Evolutionary conservation across 2,888 invertebrate genomes (phyloP).

Genomic region (Nymphalis polychloros): DNA sequence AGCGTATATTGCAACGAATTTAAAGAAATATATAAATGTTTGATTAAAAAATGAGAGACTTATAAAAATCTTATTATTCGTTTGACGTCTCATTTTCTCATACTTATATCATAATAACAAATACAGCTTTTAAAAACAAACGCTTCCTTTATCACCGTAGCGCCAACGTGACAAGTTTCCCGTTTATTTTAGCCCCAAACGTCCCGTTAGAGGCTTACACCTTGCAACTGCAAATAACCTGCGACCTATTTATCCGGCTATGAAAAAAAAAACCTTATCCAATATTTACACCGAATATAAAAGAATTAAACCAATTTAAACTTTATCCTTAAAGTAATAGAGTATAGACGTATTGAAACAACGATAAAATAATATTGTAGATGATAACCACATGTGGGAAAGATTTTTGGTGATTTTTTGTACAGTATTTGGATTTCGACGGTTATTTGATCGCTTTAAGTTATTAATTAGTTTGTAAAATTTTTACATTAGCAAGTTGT

Average conservation of each 20-base stretch:
- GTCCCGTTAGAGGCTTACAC: constrained; percentile 75
- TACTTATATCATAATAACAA: constrained; percentile 41
- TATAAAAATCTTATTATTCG: background rate
- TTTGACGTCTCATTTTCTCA: constrained; percentile 23
- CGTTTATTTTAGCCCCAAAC: constrained; percentile 71
- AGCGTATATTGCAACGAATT: too few species aligned
- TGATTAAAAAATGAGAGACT: too few species aligned
- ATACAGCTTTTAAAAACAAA: constrained; percentile 65
- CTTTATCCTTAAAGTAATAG: constrained; percentile 31
- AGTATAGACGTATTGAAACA: background rate
- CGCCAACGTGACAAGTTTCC: constrained; percentile 62
- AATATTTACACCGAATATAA: constrained; percentile 29
- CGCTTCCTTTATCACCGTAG: constrained; percentile 64
- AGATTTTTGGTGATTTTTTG: constrained; percentile 70
- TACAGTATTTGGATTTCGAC: constrained; percentile 58
- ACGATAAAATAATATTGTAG: constrained; percentile 36
- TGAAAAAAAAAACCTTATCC: constrained; percentile 57
- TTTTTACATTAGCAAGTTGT: constrained; percentile 14
- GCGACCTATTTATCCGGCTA: constrained; percentile 76
- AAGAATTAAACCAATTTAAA: constrained; percentile 27
- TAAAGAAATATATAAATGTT: too few species aligned
- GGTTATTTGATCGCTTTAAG: constrained; percentile 73
- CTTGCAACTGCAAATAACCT: constrained; percentile 80
- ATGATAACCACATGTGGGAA: constrained; percentile 64
- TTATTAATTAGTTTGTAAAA: constrained; percentile 67